A percentile compares a stretch with the other conserved stretches of the same genome.
Evolutionary conservation across 30 jellyfish, hydroid and myxozoan genomes (phyloP).

Genomic region (Pelagia noctiluca): DNA sequence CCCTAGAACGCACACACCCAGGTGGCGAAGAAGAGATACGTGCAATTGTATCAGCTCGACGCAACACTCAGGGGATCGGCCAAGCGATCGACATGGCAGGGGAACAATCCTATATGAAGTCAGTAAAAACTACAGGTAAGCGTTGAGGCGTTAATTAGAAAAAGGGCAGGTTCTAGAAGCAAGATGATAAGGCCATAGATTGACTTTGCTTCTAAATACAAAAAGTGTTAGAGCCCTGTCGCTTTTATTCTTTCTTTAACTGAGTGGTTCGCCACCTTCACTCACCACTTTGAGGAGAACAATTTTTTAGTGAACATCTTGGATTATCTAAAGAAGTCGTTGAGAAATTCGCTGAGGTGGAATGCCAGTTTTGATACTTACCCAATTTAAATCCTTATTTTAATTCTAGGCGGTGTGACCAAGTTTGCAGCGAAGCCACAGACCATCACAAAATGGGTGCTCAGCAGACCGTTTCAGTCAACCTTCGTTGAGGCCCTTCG

Average conservation of each 20-base stretch:
- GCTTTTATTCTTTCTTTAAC: not conserved
- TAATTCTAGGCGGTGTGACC: conserved; percentile 21
- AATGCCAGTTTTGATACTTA: not conserved
- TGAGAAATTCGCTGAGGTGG: not conserved
- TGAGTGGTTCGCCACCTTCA: not conserved
- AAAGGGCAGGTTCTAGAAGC: conserved; percentile 2
- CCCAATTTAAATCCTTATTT: not conserved
- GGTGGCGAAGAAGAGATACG: conserved; percentile 20
- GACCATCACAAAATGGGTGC: conserved; percentile 14
- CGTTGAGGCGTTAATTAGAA: not conserved
- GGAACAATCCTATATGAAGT: conserved; percentile 8
- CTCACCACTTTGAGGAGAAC: not conserved
- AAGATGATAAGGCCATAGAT: not conserved
- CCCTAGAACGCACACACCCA: conserved; percentile 22
- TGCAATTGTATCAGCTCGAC: conserved; percentile 16
- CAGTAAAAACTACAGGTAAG: conserved; percentile 12
- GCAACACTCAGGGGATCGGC: conserved; percentile 21
- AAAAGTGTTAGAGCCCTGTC: conserved; percentile 1
- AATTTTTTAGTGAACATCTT: not conserved
- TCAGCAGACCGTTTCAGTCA: conserved; percentile 18
- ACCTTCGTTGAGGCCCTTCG: conserved; percentile 21
- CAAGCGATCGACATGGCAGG: conserved; percentile 17
- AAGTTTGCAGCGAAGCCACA: conserved; percentile 3
- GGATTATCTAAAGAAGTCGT: not conserved
- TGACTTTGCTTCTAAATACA: not conserved